Percentiles rank a stretch among this genome's conserved stretches.
These are phyloP conservation scores for Macrotrachela quadricornifera DNA, from an alignment of 1,140 invertebrate species.

Conservation along the genomic window DNA sequence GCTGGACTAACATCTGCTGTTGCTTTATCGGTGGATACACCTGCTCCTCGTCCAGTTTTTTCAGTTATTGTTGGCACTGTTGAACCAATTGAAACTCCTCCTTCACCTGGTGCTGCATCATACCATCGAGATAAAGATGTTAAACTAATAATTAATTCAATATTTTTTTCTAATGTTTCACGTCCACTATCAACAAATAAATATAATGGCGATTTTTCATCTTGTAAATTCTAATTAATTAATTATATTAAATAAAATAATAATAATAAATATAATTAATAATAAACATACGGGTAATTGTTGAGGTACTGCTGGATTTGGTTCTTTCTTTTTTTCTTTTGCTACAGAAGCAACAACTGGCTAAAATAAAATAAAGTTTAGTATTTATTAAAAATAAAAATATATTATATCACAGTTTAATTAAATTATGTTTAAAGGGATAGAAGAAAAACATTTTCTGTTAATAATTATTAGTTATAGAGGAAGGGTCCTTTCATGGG, in stretches of 20 bases:
- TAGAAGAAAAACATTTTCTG: too few relatives aligned
- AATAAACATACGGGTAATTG: constrained; percentile 4
- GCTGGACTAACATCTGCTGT: too few relatives aligned
- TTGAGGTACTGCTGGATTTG: constrained; percentile 6
- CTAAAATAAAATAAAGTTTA: not conserved
- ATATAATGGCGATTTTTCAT: constrained; percentile 19
- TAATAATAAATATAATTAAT: constrained; percentile 1
- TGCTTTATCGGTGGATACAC: too few relatives aligned
- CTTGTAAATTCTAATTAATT: constrained; percentile 3
- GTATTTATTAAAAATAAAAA: too few relatives aligned
- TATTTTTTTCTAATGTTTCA: constrained; percentile 13
- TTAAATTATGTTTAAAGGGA: too few relatives aligned
- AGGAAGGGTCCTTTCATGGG: too few relatives aligned
- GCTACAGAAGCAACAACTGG: not conserved
- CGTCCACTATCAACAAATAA: constrained; percentile 22
- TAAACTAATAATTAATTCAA: constrained; percentile 24
- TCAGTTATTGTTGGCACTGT: too few relatives aligned
- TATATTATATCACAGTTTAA: too few relatives aligned
- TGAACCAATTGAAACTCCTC: too few relatives aligned
- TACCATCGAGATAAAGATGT: constrained; percentile 22
- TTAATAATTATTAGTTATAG: too few relatives aligned
- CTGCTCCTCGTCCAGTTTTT: too few relatives aligned
- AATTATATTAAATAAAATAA: constrained; percentile 9
- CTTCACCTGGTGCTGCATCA: constrained; percentile 8
- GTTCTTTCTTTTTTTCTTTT: constrained; percentile 8